phyloP scores from a whole-genome alignment of 2,888 invertebrate genomes.

The Epinotia ramella region DNA sequence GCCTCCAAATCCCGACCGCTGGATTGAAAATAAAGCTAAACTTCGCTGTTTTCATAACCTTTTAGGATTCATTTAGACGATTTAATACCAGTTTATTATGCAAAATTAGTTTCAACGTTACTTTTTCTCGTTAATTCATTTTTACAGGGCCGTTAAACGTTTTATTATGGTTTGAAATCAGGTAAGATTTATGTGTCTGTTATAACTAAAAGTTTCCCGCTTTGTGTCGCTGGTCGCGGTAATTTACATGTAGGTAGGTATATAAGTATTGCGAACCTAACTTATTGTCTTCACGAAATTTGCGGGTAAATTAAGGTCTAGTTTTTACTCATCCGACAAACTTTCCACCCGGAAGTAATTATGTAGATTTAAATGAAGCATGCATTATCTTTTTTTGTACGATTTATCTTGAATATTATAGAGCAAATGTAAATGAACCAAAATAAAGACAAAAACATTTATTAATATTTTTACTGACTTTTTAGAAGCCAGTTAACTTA shows the following conservation, averaged over 20 bases:
- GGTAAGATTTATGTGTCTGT: conserved; percentile 1
- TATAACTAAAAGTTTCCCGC: conserved; percentile 20
- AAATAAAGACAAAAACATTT: too few relatives aligned
- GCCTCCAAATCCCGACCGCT: not conserved
- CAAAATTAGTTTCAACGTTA: conserved; percentile 10
- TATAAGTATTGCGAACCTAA: not conserved
- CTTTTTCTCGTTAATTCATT: conserved; percentile 7
- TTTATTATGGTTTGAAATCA: conserved; percentile 4
- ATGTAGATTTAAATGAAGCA: too few relatives aligned
- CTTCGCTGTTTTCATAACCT: not conserved
- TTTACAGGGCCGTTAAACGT: conserved; percentile 3
- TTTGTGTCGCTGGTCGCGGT: conserved; percentile 8
- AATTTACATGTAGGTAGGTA: too few relatives aligned
- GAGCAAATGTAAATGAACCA: too few relatives aligned
- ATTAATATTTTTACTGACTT: too few relatives aligned
- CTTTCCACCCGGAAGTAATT: too few relatives aligned
- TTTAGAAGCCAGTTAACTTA: too few relatives aligned
- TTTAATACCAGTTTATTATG: conserved; percentile 6
- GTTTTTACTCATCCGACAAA: too few relatives aligned
- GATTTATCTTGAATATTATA: too few relatives aligned
- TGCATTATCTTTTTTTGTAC: too few relatives aligned
- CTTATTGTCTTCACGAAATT: conserved; percentile 1
- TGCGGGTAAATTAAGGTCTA: not conserved
- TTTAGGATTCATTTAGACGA: conserved; percentile 19
- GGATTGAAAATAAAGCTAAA: conserved; percentile 11